These are phyloP conservation scores for Percopsis transmontana DNA, from an alignment of 2,113 vertebrate species.

Conservation along the genomic window DNA sequence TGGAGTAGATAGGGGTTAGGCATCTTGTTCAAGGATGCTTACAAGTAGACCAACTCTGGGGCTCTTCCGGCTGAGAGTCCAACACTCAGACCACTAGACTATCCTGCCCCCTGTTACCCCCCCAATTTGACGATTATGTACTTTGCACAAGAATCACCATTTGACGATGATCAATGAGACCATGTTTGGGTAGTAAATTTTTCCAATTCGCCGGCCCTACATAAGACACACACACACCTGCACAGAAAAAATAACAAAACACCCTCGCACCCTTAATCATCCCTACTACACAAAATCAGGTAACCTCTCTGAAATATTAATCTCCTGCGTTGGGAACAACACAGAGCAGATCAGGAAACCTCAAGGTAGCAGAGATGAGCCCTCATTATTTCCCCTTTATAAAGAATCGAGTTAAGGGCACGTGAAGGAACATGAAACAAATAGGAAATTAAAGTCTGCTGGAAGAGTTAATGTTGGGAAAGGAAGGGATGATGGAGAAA, in stretches of 20 bases:
- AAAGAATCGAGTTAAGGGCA: constrained; percentile 43
- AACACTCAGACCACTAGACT: too few relatives aligned
- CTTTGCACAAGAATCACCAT: too few relatives aligned
- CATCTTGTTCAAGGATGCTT: too few relatives aligned
- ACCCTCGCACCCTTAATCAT: constrained; percentile 9
- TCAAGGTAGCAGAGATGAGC: constrained; percentile 28
- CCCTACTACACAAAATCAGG: constrained; percentile 39
- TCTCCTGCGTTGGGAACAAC: constrained; percentile 12
- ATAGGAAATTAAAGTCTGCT: too few relatives aligned
- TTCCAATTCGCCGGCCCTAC: background rate
- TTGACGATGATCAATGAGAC: too few relatives aligned
- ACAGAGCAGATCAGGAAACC: background rate
- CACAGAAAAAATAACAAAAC: constrained; percentile 2
- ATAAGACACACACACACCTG: constrained; percentile 15
- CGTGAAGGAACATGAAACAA: background rate
- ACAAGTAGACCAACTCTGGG: too few relatives aligned
- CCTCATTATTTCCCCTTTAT: constrained; percentile 51
- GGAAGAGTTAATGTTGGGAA: constrained; percentile 2
- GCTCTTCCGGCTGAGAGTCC: too few relatives aligned
- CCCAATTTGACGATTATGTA: too few relatives aligned
- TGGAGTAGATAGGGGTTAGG: too few relatives aligned
- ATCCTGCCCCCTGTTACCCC: too few relatives aligned
- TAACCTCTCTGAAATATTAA: constrained; percentile 53
- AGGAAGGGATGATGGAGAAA: background rate
- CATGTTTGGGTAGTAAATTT: too few relatives aligned